Evolutionary conservation across 2,113 vertebrate species (phyloP).

Genomic region (Syngnathus typhle): DNA sequence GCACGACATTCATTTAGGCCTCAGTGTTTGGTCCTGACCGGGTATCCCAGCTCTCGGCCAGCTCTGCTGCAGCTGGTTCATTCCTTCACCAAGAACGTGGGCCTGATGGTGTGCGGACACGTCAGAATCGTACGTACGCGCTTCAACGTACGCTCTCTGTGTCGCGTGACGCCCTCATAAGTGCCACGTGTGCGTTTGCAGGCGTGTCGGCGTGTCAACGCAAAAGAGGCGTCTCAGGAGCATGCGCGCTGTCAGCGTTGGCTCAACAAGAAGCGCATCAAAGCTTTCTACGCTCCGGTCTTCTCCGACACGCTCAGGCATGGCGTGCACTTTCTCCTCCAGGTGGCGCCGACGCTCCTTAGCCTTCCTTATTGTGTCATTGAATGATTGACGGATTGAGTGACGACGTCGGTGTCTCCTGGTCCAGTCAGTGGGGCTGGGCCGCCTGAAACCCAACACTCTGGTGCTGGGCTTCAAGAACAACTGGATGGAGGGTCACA

Average conservation of each 20-base stretch:
- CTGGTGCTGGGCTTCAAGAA: slow-evolving; percentile 94
- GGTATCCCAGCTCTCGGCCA: slow-evolving; percentile 85
- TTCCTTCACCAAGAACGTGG: slow-evolving; percentile 92
- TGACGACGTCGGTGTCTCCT: neutral
- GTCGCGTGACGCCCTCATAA: neutral
- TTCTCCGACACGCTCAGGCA: slow-evolving; percentile 87
- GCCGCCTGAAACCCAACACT: slow-evolving; percentile 90
- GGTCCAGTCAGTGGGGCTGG: slow-evolving; percentile 84
- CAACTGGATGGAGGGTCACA: slow-evolving; percentile 86
- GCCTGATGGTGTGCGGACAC: slow-evolving; percentile 93
- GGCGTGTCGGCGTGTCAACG: slow-evolving; percentile 82
- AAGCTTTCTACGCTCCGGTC: slow-evolving; percentile 88
- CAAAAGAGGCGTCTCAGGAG: slow-evolving; percentile 85
- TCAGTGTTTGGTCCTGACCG: slow-evolving; percentile 91
- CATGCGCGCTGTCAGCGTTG: slow-evolving; percentile 84
- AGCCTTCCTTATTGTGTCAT: neutral
- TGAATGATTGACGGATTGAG: neutral
- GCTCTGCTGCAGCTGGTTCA: slow-evolving; percentile 89
- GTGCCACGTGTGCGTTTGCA: slow-evolving; percentile 31
- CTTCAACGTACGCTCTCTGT: neutral
- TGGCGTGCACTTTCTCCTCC: slow-evolving; percentile 86
- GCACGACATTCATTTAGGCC: slow-evolving; percentile 67
- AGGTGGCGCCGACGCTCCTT: slow-evolving; percentile 64
- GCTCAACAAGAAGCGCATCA: slow-evolving; percentile 88
- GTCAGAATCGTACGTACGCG: slow-evolving; percentile 76